phyloP scores from a whole-genome alignment of 2,113 vertebrate genomes.

The Pygoscelis adeliae region DNA sequence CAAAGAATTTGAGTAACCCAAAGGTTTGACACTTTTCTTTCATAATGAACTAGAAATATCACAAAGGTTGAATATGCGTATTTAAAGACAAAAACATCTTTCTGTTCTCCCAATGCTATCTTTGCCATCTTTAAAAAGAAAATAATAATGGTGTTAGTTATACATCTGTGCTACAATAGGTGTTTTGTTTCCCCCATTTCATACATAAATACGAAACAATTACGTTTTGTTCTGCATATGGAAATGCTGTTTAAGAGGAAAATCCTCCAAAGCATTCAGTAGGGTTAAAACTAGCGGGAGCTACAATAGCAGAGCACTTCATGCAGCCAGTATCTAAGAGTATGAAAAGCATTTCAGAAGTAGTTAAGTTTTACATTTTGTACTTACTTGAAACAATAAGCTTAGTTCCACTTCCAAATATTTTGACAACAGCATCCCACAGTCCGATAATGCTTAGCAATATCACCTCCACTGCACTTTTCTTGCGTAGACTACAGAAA shows the following conservation, averaged over 20 bases:
- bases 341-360: neutral
- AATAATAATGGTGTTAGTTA: neutral
- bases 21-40: neutral
- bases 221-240: fast-evolving
- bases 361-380: neutral
- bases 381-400: conserved; percentile 46
- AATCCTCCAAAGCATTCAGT: neutral
- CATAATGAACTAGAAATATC: neutral
- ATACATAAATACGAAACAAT: neutral
- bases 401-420: conserved; percentile 55
- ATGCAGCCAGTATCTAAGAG: neutral
- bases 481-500: neutral
- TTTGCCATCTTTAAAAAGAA: neutral
- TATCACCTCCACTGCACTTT: neutral
- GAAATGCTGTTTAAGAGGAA: neutral
- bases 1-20: neutral
- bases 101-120: neutral
- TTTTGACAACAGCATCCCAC: neutral
- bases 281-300: neutral
- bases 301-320: neutral
- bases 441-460: neutral
- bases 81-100: neutral
- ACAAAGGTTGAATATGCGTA: neutral
- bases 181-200: neutral
- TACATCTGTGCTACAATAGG: neutral